Evolutionary conservation across 2,113 vertebrate genomes (phyloP).

Genomic region (Nannobrachium achirus): DNA sequence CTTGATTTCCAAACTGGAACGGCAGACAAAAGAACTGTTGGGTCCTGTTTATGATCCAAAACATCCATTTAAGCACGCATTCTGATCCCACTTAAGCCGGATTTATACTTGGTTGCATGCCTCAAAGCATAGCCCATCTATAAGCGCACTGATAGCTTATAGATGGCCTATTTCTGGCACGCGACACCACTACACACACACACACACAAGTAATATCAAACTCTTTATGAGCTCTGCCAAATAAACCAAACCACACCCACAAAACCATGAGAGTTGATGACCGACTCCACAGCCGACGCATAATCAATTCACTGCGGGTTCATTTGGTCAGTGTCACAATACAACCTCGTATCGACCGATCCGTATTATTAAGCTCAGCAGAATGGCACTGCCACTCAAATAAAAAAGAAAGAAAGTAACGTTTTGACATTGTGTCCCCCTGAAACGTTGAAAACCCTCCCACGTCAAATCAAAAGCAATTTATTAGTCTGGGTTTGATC

Average conservation of each 20-base stretch:
- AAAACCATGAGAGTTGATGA: conserved; percentile 31
- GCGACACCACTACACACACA: too few relatives aligned
- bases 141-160: too few relatives aligned
- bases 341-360: conserved; percentile 75
- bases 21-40: background rate
- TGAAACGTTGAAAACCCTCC: background rate
- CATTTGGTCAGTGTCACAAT: conserved; percentile 81
- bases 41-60: background rate
- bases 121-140: too few relatives aligned
- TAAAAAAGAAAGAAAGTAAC: background rate
- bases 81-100: too few relatives aligned
- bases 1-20: background rate
- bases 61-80: too few relatives aligned
- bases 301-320: conserved; percentile 44
- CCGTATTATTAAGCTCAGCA: conserved; percentile 83
- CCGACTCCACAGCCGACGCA: conserved; percentile 38
- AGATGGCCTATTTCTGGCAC: too few relatives aligned
- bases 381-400: conserved; percentile 63
- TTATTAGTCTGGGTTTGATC: background rate
- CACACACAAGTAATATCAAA: too few relatives aligned
- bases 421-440: too few relatives aligned
- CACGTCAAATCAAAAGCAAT: conserved; percentile 1
- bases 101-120: too few relatives aligned
- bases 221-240: too few relatives aligned
- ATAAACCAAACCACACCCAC: background rate